Conservation (phyloP, 2,797 vertebrate species). For the Tachyglossus aculeatus region DNA sequence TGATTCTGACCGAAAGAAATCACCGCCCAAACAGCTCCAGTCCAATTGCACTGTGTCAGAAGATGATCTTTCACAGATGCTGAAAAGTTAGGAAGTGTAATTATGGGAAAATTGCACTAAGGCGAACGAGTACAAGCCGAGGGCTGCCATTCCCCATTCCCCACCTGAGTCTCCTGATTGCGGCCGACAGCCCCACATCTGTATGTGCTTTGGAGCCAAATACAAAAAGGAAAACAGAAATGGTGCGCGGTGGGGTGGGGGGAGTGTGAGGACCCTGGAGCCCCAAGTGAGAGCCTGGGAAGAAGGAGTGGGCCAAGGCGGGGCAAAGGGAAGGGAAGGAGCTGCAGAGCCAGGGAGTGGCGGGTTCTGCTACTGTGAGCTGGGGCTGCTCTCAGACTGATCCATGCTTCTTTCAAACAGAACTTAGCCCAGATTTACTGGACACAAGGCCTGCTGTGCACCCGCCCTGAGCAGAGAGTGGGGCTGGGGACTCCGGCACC, state of each 20-base stretch:
- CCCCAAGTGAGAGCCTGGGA: background rate
- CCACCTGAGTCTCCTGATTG: slow-evolving; percentile 87
- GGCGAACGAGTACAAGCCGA: slow-evolving; percentile 79
- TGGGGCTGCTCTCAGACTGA: too few species aligned
- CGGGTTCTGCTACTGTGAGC: background rate
- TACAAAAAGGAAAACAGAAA: slow-evolving; percentile 64
- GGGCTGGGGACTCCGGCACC: too few species aligned
- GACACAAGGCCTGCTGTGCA: too few species aligned
- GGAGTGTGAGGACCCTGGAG: background rate
- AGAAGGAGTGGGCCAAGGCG: background rate
- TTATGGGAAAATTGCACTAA: slow-evolving; percentile 81
- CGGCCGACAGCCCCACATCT: slow-evolving; percentile 80
- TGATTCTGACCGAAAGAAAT: slow-evolving; percentile 46
- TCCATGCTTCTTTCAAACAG: too few species aligned
- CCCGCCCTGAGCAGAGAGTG: too few species aligned
- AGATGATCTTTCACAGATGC: slow-evolving; percentile 88
- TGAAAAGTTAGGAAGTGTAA: slow-evolving; percentile 82
- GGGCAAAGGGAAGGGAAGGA: background rate
- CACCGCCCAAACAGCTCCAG: slow-evolving; percentile 34
- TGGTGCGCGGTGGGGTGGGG: slow-evolving; percentile 48
- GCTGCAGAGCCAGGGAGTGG: background rate
- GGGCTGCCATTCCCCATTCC: slow-evolving; percentile 83
- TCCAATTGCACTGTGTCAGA: slow-evolving; percentile 76
- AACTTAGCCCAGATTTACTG: too few species aligned
- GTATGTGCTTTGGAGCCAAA: slow-evolving; percentile 77